A percentile compares a stretch with the other conserved stretches of the same genome.
phyloP scores from a whole-genome alignment of 2,888 invertebrate species.

The Chromoteleia sp. region DNA sequence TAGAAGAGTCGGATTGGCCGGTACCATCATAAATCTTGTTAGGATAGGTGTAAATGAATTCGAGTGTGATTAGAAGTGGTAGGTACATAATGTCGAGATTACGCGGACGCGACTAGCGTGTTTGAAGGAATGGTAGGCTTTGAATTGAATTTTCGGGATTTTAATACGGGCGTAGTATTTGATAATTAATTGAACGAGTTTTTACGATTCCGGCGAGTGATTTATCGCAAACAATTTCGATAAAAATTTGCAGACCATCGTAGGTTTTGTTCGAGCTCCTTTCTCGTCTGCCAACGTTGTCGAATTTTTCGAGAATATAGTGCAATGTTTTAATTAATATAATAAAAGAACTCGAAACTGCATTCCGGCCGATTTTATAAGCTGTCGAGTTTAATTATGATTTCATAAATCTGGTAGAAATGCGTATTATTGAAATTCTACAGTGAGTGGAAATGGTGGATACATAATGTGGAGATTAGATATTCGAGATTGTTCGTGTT shows the following conservation, averaged over 20 bases:
- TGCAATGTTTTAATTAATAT: constrained; percentile 42
- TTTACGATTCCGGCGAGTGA: constrained; percentile 20
- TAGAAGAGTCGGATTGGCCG: constrained; percentile 6
- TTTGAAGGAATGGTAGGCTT: constrained; percentile 42
- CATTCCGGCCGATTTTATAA: constrained; percentile 1
- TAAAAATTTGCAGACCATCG: constrained; percentile 12
- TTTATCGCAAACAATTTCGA: constrained; percentile 29
- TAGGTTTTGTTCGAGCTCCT: not conserved
- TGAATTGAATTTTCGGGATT: constrained; percentile 50
- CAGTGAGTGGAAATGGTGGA: constrained; percentile 24
- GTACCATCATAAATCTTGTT: constrained; percentile 50
- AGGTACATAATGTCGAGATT: constrained; percentile 53
- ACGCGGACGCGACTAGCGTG: constrained; percentile 19
- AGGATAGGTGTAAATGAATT: constrained; percentile 55
- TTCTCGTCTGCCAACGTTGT: not conserved
- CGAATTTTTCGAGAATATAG: not conserved
- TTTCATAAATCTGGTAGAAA: constrained; percentile 38
- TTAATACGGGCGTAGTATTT: constrained; percentile 52
- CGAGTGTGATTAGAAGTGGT: constrained; percentile 50
- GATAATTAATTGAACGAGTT: constrained; percentile 51
- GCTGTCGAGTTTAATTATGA: constrained; percentile 30
- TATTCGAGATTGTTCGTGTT: constrained; percentile 26
- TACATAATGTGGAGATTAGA: constrained; percentile 51
- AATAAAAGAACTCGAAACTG: constrained; percentile 1
- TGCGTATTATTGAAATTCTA: constrained; percentile 33